Conservation (phyloP, 2,797 vertebrate species). For the Siniperca obscura region DNA sequence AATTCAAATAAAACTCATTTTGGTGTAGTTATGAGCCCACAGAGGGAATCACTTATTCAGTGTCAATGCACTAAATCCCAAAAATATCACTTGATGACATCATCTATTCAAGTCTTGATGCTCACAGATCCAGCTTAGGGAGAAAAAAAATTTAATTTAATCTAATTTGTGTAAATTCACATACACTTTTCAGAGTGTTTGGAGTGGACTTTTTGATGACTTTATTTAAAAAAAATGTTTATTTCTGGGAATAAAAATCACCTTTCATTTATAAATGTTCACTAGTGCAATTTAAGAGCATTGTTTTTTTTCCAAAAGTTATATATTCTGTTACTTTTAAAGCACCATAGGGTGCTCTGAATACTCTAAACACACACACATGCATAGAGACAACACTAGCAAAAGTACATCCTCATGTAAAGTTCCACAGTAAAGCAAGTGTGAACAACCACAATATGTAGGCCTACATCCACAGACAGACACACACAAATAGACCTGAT, state of each 20-base stretch:
- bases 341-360: not conserved
- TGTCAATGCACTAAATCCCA: slow-evolving; percentile 13
- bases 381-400: not conserved
- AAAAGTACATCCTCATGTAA: not conserved
- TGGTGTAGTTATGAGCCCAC: not conserved
- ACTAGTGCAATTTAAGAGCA: not conserved
- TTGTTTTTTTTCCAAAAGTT: not conserved
- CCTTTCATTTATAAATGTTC: not conserved
- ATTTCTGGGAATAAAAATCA: not conserved
- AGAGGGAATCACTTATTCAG: slow-evolving; percentile 9
- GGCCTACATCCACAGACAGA: slow-evolving; percentile 1
- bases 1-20: slow-evolving; percentile 1
- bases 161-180: not conserved
- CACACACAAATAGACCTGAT: slow-evolving; percentile 3
- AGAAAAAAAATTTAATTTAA: not conserved
- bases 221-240: not conserved
- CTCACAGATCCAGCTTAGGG: not conserved
- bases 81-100: slow-evolving; percentile 25
- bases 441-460: slow-evolving; percentile 1
- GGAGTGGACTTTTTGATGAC: not conserved
- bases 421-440: slow-evolving; percentile 24
- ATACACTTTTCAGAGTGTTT: not conserved
- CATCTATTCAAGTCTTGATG: slow-evolving; percentile 10
- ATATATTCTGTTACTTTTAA: not conserved
- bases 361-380: not conserved